Evolutionary conservation across 1,140 invertebrate genomes (phyloP), one percentile per base, ranked within the genome.

Genomic region (Drosophila pruinosa): DNA sequence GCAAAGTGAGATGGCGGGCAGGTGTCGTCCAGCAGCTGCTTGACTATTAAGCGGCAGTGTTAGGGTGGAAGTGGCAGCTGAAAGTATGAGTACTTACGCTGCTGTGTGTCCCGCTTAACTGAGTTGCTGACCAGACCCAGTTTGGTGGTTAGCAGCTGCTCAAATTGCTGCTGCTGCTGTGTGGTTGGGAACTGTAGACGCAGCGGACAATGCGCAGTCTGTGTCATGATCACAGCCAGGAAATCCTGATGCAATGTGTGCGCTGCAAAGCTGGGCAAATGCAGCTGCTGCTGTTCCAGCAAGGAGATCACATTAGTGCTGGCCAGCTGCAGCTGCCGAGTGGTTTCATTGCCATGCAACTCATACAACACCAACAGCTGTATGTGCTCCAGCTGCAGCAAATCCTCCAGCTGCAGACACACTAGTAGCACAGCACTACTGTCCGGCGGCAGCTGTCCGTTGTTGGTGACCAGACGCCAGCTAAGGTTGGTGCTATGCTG

Each of bases 201-300:
- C 19, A 88, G 17, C 0, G 47, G 31, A 26, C 75, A 65, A 2
- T 75, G 59, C 0, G 75, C 67, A 0, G 39, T 4, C 2, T 88
- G 75, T 0, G 68, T 61, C 57, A 88, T 70, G 0, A 88, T 72
- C 22, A 88, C 57, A 8, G 82, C 75, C 8, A 88, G 71, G 28
- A 88, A 88, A 28, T 88, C 82, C 26, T 88, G 82, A 56, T 88
- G 82, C 34, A 88, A 14, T 0, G 67, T 72, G 0, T 24, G 1
- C 0, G 74, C 4, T 0, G 45, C 21, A 36, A 88, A 88, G 0
- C 19, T 67, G 4, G 82, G 71, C 3, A 57, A 41, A 53, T 78
- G 47, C 1, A 41, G 8, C 14, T 75, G 65, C 24, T 41, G 26
- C 8, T 62, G 14, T 4, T 63, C 19, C 15, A 88, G 31, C 39